Conservation (phyloP, 2,797 vertebrate species). For the Paguma larvata region DNA sequence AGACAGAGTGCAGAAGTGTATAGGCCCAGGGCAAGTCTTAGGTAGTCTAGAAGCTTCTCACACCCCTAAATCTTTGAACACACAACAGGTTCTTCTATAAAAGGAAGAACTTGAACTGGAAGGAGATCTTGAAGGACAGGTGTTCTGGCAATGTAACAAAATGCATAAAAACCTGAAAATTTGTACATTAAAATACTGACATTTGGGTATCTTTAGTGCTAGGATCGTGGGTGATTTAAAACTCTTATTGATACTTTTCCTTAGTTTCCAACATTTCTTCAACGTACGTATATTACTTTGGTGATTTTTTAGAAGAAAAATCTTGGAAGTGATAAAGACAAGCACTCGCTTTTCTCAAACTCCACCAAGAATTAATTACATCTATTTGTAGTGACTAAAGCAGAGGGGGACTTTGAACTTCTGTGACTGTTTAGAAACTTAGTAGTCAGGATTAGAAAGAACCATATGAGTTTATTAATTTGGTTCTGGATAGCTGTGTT, state of each 20-base stretch:
- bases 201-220: neutral
- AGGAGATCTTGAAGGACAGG: neutral
- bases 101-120: neutral
- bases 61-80: neutral
- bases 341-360: neutral
- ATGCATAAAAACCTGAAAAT: neutral
- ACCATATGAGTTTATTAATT: neutral
- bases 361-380: neutral
- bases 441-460: conserved; percentile 21
- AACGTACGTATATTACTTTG: neutral
- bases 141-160: neutral
- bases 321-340: neutral
- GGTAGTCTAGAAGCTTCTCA: neutral
- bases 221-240: neutral
- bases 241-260: neutral
- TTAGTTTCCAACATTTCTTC: neutral
- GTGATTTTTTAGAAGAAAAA: conserved; percentile 1
- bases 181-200: neutral
- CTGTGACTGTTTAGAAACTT: neutral
- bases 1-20: neutral
- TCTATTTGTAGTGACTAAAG: neutral
- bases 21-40: neutral
- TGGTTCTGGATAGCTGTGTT: conserved; percentile 34
- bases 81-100: neutral
- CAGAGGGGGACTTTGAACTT: conserved; percentile 1